phyloP scores from a whole-genome alignment of 2,797 vertebrate genomes.

The Coccyzus lansbergi region DNA sequence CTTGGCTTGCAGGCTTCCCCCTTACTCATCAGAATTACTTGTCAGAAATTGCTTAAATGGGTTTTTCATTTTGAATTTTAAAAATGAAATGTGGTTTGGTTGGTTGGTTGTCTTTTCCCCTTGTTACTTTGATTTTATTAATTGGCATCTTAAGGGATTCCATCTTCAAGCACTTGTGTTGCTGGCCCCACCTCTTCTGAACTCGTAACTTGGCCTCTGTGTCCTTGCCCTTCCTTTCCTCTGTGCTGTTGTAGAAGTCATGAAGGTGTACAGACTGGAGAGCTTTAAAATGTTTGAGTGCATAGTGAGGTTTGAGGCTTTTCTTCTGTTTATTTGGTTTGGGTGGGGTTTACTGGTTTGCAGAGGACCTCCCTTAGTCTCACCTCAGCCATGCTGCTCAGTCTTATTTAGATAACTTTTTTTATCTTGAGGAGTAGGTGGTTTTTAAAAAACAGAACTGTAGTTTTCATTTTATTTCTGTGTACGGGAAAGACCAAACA shows the following conservation, averaged over 20 bases:
- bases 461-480: neutral
- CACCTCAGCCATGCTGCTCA: neutral
- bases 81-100: neutral
- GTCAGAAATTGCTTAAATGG: neutral
- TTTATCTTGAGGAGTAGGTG: neutral
- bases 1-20: neutral
- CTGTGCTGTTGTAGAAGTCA: neutral
- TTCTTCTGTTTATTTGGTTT: neutral
- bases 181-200: rapidly evolving
- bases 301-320: neutral
- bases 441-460: neutral
- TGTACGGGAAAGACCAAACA: neutral
- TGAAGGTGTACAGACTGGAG: rapidly evolving
- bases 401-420: neutral
- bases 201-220: neutral
- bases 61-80: neutral
- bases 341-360: neutral
- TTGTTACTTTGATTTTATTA: neutral
- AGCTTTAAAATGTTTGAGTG: neutral
- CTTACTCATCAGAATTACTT: neutral
- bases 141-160: neutral
- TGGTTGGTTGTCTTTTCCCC: neutral
- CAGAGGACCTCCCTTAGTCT: neutral
- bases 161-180: neutral
- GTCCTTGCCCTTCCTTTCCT: neutral